Evolutionary conservation across 2,113 vertebrate species (phyloP).

Genomic region (Bos javanicus): DNA sequence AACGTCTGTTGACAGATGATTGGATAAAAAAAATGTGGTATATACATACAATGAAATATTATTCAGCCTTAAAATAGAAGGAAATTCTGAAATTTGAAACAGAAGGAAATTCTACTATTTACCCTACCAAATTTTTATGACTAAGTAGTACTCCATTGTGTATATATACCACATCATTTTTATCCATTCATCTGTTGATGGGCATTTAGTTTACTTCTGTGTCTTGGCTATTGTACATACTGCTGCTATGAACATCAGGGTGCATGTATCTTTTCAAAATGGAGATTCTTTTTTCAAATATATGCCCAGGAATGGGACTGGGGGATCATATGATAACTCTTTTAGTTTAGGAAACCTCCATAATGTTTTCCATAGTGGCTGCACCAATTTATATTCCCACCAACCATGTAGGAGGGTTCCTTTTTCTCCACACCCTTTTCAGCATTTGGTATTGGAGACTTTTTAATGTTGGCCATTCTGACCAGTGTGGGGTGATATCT

Average conservation of each 20-base stretch:
- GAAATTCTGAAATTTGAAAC: background rate
- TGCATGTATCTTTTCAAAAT: background rate
- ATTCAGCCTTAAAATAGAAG: background rate
- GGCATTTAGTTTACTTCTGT: background rate
- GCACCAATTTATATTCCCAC: background rate
- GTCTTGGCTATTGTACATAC: background rate
- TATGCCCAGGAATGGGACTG: background rate
- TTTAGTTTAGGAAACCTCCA: background rate
- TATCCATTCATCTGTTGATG: background rate
- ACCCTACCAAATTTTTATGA: background rate
- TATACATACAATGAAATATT: background rate
- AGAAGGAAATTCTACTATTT: background rate
- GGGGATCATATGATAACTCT: background rate
- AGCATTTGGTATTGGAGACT: background rate
- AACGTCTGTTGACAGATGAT: background rate
- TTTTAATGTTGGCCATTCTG: background rate
- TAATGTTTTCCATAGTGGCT: background rate
- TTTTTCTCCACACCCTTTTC: background rate
- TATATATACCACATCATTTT: background rate
- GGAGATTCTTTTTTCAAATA: background rate
- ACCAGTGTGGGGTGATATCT: background rate
- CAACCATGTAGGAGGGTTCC: background rate
- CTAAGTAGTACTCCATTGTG: background rate
- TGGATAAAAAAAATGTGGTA: background rate
- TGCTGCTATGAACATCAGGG: background rate